Evolutionary conservation across 1,140 invertebrate species (phyloP).

Genomic region (Drosophila sp.): DNA sequence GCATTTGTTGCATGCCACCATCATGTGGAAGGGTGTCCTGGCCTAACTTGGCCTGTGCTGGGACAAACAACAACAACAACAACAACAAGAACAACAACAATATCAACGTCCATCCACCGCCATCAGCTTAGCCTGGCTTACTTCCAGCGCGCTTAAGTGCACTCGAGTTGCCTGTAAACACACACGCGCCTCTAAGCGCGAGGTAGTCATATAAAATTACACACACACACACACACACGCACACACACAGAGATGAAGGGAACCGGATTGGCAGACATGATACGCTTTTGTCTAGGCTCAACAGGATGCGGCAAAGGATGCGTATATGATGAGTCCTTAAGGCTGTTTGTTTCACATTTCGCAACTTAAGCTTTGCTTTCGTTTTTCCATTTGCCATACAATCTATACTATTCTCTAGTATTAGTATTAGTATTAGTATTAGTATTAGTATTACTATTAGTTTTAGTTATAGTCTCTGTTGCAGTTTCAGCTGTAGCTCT

Average conservation of each 20-base stretch:
- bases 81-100: conserved; percentile 10
- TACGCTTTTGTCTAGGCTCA: conserved; percentile 71
- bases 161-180: conserved; percentile 79
- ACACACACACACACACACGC: conserved; percentile 29
- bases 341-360: conserved; percentile 43
- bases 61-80: neutral
- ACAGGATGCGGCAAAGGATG: conserved; percentile 37
- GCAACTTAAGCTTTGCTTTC: conserved; percentile 22
- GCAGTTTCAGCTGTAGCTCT: neutral
- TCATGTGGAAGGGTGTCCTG: conserved; percentile 21
- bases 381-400: conserved; percentile 27
- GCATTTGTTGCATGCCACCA: conserved; percentile 50
- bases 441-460: no score
- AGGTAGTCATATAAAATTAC: conserved; percentile 45
- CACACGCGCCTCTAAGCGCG: conserved; percentile 55
- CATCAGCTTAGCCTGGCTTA: conserved; percentile 59
- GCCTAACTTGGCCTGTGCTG: no score
- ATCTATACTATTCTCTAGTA: no score
- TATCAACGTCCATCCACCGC: conserved; percentile 29
- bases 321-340: conserved; percentile 7
- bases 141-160: conserved; percentile 74
- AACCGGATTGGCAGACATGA: conserved; percentile 57
- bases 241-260: neutral
- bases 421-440: no score
- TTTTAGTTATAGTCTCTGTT: neutral